Conservation (phyloP, 1,140 invertebrate genomes). For the Cyclargus thomasi region DNA sequence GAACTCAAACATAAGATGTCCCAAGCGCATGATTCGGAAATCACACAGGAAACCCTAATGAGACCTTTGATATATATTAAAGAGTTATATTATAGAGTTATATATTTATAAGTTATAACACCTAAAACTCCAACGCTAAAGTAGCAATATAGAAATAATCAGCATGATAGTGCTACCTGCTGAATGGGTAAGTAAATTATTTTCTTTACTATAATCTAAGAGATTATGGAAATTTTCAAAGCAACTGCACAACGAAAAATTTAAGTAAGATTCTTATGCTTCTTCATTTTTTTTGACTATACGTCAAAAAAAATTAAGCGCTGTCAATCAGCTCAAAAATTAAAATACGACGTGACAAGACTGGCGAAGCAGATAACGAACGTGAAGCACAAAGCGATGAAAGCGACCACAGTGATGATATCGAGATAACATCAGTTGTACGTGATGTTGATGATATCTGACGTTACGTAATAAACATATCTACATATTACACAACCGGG, state of each 20-base stretch:
- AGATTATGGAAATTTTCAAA: too few relatives aligned
- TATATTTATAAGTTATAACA: too few relatives aligned
- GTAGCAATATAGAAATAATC: too few relatives aligned
- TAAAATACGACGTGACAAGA: constrained; percentile 30
- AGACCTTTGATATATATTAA: constrained; percentile 24
- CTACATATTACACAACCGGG: constrained; percentile 4
- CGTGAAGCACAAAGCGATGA: constrained; percentile 41
- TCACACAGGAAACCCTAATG: constrained; percentile 38
- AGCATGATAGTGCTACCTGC: too few relatives aligned
- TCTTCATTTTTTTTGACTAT: not conserved
- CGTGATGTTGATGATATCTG: constrained; percentile 50
- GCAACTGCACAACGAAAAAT: not conserved
- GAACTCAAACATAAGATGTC: constrained; percentile 25
- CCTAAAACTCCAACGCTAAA: too few relatives aligned
- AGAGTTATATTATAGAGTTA: too few relatives aligned
- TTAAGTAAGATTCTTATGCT: not conserved
- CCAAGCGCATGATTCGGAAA: constrained; percentile 24
- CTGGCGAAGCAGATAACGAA: constrained; percentile 39
- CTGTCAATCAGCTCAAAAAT: constrained; percentile 16
- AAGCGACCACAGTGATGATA: constrained; percentile 45
- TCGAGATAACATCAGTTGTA: constrained; percentile 48
- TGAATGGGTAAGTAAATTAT: too few relatives aligned
- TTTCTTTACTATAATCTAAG: too few relatives aligned
- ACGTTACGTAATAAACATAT: constrained; percentile 38
- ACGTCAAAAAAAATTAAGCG: not conserved